Evolutionary conservation across 2,888 invertebrate genomes (phyloP), one percentile per base, ranked within the genome.

Genomic region (Drosophila tripunctata): DNA sequence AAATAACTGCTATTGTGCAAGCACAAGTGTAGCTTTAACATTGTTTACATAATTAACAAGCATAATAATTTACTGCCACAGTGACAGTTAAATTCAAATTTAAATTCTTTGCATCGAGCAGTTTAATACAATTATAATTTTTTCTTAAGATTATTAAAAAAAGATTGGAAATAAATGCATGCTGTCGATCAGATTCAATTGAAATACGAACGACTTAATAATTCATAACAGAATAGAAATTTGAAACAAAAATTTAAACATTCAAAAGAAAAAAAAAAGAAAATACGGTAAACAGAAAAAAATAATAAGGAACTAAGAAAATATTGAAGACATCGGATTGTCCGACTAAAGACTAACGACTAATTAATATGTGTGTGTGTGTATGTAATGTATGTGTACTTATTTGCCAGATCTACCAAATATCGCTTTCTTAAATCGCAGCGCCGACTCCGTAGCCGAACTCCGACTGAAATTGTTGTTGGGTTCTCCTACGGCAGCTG

Each of bases 351-450:
- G 6, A 31, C 30, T 15, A 19, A 43, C 15, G 7, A 36, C 21
- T 36, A 55, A 51, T 10, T 38, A 31, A 27, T n/a, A n/a, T n/a
- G n/a, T n/a, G n/a, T n/a, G n/a, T n/a, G n/a, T n/a, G n/a, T n/a
- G n/a, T n/a, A n/a, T n/a, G n/a, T 38, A 22, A 19, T 8, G 10
- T 15, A n/a, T 3, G 1, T 48, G 5, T 14, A 22, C 27, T 52
- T 55, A 72, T 61, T 55, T 73, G 35, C 10, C 41, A 15, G 10
- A 50, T 61, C 68, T 58, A 4, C 47, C 50, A 8, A 83, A 67
- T 5, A 78, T 45, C 41, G 56, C 43, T 10, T 47, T 35, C 33
- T 83, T 80, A 12, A 80, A 83, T 1, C 75, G 83, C 38, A 83
- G 14, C 1, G 80, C 80, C 5, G 81, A 33, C 44, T 72, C 67